Percentiles rank a stretch among this genome's conserved stretches.
These are phyloP conservation scores for Drosophila sulfurigaster DNA, from an alignment of 1,140 invertebrate species.

Conservation along the genomic window DNA sequence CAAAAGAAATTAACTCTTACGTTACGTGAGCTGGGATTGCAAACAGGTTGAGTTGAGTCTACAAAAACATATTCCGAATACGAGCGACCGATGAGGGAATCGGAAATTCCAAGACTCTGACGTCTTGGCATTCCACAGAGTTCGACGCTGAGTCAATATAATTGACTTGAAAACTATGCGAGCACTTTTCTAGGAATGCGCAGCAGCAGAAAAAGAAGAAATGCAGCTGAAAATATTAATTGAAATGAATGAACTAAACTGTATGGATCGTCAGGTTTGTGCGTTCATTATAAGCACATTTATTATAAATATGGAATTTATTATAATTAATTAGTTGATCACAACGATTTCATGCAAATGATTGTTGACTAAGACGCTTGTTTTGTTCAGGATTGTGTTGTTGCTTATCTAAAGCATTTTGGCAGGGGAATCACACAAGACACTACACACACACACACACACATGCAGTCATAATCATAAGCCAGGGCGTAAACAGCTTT, in stretches of 20 bases:
- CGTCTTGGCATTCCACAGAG: conserved; percentile 4
- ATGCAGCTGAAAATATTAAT: background rate
- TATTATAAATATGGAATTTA: too few species aligned
- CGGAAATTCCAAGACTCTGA: conserved; percentile 42
- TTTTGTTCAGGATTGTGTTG: background rate
- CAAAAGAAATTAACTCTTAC: conserved; percentile 69
- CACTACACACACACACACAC: background rate
- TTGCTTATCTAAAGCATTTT: background rate
- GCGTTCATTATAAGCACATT: too few species aligned
- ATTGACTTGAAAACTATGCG: conserved; percentile 18
- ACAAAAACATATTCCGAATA: background rate
- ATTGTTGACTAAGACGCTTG: background rate
- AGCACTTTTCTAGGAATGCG: background rate
- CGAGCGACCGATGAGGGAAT: conserved; percentile 20
- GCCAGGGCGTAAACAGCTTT: conserved; percentile 19
- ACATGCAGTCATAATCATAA: conserved; percentile 1
- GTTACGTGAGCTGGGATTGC: conserved; percentile 65
- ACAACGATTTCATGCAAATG: background rate
- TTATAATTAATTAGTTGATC: background rate
- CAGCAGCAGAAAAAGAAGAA: background rate
- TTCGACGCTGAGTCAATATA: conserved; percentile 28
- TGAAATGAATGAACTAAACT: too few species aligned
- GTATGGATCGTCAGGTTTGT: too few species aligned
- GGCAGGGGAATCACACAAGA: conserved; percentile 15
- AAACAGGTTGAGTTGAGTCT: conserved; percentile 46